Evolutionary conservation across 2,113 vertebrate genomes (phyloP).

Genomic region (Periophthalmodon schlosseri): DNA sequence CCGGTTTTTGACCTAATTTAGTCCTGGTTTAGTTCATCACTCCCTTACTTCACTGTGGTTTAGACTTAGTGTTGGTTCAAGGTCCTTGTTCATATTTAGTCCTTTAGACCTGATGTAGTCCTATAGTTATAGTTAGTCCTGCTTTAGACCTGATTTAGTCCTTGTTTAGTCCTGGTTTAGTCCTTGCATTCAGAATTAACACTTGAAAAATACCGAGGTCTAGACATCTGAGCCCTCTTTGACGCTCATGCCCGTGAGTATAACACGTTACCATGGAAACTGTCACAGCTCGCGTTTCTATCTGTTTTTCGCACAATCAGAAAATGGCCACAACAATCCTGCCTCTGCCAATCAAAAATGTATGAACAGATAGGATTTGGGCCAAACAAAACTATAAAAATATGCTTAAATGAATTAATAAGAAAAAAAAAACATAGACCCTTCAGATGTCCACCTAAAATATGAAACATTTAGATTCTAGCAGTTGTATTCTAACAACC

Average conservation of each 20-base stretch:
- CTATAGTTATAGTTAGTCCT: neutral
- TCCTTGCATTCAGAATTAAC: neutral
- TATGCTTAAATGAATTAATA: too few species aligned
- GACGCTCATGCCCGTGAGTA: conserved; percentile 22
- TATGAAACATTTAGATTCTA: neutral
- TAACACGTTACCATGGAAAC: conserved; percentile 70
- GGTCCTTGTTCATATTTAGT: neutral
- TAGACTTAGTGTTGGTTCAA: neutral
- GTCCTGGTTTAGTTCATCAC: neutral
- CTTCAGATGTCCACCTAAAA: neutral
- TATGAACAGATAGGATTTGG: conserved; percentile 1
- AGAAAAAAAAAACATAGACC: too few species aligned
- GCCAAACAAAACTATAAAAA: neutral
- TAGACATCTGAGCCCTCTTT: neutral
- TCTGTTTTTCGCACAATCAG: conserved; percentile 10
- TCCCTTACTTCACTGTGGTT: neutral
- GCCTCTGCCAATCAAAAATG: conserved; percentile 7
- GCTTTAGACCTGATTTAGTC: neutral
- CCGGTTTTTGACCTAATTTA: neutral
- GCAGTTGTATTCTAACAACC: conserved; percentile 21
- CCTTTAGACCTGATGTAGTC: neutral
- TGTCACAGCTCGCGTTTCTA: conserved; percentile 60
- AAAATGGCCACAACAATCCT: neutral
- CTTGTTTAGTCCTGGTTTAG: neutral
- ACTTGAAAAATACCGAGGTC: neutral